Percentiles rank a stretch among this genome's conserved stretches.
Conservation (phyloP, 2,113 vertebrate genomes). For the Malaclemys terrapin region DNA sequence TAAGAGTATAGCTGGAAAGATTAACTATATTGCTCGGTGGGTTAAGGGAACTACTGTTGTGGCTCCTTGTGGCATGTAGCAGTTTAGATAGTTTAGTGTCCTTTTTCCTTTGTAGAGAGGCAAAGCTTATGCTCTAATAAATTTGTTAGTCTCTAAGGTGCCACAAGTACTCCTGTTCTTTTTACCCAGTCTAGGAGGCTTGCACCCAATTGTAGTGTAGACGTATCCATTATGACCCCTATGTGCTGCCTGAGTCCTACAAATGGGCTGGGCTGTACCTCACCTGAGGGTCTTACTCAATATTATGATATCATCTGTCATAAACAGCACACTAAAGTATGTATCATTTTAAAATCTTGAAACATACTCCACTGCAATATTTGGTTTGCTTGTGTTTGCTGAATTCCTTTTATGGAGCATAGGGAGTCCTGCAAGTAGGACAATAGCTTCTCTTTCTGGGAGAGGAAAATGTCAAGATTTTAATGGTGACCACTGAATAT, state of each 20-base stretch:
- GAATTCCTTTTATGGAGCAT: neutral
- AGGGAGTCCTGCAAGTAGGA: neutral
- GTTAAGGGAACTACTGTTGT: too few relatives aligned
- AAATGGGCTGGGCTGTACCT: neutral
- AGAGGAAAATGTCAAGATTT: neutral
- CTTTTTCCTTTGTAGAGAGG: too few relatives aligned
- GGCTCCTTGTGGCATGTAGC: too few relatives aligned
- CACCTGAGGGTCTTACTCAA: neutral
- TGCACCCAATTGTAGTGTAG: neutral
- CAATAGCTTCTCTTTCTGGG: neutral
- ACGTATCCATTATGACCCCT: neutral
- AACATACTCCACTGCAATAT: neutral
- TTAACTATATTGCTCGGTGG: too few relatives aligned
- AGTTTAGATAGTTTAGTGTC: too few relatives aligned
- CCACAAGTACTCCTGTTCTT: too few relatives aligned
- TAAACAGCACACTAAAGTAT: neutral
- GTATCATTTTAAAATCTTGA: neutral
- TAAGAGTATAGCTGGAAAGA: too few relatives aligned
- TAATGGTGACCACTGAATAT: neutral
- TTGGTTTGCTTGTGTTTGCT: neutral
- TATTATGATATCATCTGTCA: neutral
- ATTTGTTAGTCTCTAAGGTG: too few relatives aligned
- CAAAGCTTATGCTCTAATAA: too few relatives aligned
- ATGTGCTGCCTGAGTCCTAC: neutral
- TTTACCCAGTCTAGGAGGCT: neutral